Evolutionary conservation across 2,113 vertebrate genomes (phyloP).

Genomic region (Periophthalmus modestus): DNA sequence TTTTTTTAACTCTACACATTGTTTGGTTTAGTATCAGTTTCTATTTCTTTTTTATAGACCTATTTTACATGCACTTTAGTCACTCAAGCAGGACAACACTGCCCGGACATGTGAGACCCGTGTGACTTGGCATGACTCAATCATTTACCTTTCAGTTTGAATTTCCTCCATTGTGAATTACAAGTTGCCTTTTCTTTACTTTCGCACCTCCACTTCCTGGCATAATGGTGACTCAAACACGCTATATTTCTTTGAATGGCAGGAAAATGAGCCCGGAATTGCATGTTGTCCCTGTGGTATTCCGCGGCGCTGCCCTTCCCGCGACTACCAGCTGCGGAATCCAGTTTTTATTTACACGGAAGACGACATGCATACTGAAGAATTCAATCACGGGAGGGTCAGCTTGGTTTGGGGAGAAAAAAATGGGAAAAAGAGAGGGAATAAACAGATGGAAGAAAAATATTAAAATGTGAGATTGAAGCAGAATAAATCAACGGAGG

Average conservation of each 20-base stretch:
- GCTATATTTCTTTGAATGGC: constrained; percentile 49
- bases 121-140: neutral
- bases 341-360: constrained; percentile 53
- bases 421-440: constrained; percentile 18
- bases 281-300: constrained; percentile 26
- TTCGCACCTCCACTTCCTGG: constrained; percentile 36
- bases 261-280: constrained; percentile 51
- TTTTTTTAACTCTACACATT: no score
- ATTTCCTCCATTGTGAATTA: neutral
- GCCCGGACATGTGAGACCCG: neutral
- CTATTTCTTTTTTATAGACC: no score
- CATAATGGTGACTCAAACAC: neutral
- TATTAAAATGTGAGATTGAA: constrained; percentile 17
- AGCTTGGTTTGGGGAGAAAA: constrained; percentile 34
- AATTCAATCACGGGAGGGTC: constrained; percentile 33
- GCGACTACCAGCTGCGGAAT: constrained; percentile 40
- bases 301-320: neutral
- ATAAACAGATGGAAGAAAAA: constrained; percentile 31
- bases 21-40: no score
- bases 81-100: no score
- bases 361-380: constrained; percentile 47
- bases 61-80: neutral
- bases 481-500: constrained; percentile 44
- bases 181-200: neutral
- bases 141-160: neutral